These are phyloP conservation scores for Gambusia holbrooki DNA, from an alignment of 2,113 vertebrate species.

Conservation along the genomic window DNA sequence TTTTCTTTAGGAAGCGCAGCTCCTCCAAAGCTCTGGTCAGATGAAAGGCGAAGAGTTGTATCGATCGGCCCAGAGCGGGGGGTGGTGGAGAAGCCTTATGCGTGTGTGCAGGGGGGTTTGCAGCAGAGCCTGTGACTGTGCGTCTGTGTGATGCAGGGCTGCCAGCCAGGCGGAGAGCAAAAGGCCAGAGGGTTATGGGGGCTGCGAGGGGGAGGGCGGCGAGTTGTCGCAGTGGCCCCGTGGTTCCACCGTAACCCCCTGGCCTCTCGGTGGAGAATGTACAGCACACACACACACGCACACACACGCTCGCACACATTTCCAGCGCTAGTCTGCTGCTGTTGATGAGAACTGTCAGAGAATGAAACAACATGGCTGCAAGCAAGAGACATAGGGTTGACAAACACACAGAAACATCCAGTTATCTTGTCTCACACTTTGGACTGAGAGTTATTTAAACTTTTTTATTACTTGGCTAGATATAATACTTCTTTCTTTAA, in stretches of 20 bases:
- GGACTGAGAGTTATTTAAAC: not conserved
- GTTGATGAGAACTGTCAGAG: constrained; percentile 79
- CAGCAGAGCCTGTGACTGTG: constrained; percentile 65
- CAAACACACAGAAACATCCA: constrained; percentile 26
- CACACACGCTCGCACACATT: constrained; percentile 30
- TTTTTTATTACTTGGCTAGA: not conserved
- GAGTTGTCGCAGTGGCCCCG: constrained; percentile 72
- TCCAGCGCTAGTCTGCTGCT: constrained; percentile 63
- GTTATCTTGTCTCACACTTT: constrained; percentile 23
- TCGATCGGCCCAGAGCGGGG: constrained; percentile 79
- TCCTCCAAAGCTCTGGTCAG: constrained; percentile 83
- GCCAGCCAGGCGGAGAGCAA: constrained; percentile 78
- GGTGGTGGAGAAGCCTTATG: constrained; percentile 52
- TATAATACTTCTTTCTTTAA: not conserved
- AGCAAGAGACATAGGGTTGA: constrained; percentile 54
- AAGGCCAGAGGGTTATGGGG: constrained; percentile 68
- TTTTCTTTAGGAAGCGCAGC: constrained; percentile 85
- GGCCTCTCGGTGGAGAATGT: constrained; percentile 58
- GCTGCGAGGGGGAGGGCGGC: constrained; percentile 36
- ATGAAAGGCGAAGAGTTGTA: constrained; percentile 86
- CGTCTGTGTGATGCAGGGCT: constrained; percentile 75
- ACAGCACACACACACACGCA: constrained; percentile 27
- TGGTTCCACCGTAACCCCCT: constrained; percentile 64
- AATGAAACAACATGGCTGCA: constrained; percentile 59
- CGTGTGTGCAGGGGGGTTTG: constrained; percentile 59